These are phyloP conservation scores for Bolinopsis microptera DNA, from an alignment of 37 sponge, comb jelly and placozoan genomes.

Conservation along the genomic window DNA sequence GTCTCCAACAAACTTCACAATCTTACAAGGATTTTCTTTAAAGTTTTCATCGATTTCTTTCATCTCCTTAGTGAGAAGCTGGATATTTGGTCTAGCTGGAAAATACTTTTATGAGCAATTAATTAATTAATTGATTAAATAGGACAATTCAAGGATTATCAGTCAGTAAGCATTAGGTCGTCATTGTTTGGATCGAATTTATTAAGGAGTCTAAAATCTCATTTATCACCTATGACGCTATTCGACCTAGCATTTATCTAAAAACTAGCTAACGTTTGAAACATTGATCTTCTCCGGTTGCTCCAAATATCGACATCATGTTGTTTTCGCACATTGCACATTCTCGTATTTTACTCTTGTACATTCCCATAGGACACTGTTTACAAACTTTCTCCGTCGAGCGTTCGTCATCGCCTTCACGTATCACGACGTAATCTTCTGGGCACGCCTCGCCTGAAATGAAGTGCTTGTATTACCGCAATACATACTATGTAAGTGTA, in stretches of 20 bases:
- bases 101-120: background rate
- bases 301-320: background rate
- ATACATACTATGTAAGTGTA: too few species aligned
- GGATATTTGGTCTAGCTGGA: background rate
- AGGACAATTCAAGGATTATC: too few species aligned
- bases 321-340: background rate
- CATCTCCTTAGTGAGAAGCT: background rate
- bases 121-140: too few species aligned
- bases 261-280: background rate
- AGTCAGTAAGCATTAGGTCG: too few species aligned
- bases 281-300: background rate
- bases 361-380: background rate
- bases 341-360: background rate
- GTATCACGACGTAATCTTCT: background rate
- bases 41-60: background rate
- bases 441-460: background rate
- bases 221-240: too few species aligned
- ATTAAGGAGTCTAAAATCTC: too few species aligned
- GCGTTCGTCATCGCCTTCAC: background rate
- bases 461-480: too few species aligned
- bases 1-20: background rate
- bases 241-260: too few species aligned
- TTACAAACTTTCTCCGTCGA: background rate
- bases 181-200: too few species aligned
- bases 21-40: background rate